Conservation (phyloP, 2,113 vertebrate species). For the Pogona vitticeps region DNA sequence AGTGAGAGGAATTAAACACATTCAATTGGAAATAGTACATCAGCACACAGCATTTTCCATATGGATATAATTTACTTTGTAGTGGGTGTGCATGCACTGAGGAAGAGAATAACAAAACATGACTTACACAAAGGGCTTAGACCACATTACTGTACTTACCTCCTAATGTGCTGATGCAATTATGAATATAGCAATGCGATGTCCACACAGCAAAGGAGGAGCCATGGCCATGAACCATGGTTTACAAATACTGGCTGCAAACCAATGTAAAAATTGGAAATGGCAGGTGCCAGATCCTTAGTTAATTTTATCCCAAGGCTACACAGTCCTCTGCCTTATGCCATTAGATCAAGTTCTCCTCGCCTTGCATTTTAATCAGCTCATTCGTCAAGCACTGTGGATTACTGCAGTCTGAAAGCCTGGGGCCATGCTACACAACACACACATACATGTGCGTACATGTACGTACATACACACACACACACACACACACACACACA, state of each 20-base stretch:
- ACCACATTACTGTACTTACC: not conserved
- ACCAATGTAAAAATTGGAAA: slow-evolving; percentile 19
- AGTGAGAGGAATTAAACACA: not conserved
- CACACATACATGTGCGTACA: not conserved
- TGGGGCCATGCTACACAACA: slow-evolving; percentile 6
- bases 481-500: not conserved
- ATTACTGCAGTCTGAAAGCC: not conserved
- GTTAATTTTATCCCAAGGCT: slow-evolving; percentile 56
- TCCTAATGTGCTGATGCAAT: not conserved
- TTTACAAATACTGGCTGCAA: slow-evolving; percentile 37
- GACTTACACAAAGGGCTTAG: rapidly evolving
- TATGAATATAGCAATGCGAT: rapidly evolving
- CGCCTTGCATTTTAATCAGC: slow-evolving; percentile 27
- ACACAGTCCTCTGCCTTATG: slow-evolving; percentile 42
- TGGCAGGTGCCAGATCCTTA: slow-evolving; percentile 45
- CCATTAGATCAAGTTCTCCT: slow-evolving; percentile 50
- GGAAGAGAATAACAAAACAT: not conserved
- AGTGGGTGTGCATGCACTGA: rapidly evolving
- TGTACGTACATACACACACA: not conserved
- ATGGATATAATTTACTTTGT: not conserved
- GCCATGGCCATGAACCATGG: not conserved
- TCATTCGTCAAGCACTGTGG: slow-evolving; percentile 21
- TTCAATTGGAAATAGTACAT: not conserved
- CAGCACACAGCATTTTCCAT: not conserved
- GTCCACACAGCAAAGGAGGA: slow-evolving; percentile 19